Evolutionary conservation across 2,797 vertebrate genomes (phyloP).

Genomic region (Sphenodon punctatus): DNA sequence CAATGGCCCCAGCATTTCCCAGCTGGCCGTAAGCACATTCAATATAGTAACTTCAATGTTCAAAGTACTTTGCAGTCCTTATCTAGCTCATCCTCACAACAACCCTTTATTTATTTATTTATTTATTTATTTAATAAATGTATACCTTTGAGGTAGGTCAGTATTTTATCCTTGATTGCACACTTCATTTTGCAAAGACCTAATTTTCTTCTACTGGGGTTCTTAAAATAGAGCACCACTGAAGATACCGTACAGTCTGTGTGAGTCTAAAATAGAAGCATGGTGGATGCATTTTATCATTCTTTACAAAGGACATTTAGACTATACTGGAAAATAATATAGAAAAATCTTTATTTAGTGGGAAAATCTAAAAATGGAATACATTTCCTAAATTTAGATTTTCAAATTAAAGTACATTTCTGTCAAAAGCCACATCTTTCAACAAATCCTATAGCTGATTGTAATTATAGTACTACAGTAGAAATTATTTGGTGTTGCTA

Average conservation of each 20-base stretch:
- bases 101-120: too few relatives aligned
- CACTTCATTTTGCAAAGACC: constrained; percentile 37
- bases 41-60: too few relatives aligned
- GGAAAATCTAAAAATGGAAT: not conserved
- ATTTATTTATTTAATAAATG: too few relatives aligned
- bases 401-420: not conserved
- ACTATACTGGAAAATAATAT: not conserved
- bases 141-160: too few relatives aligned
- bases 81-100: too few relatives aligned
- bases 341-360: not conserved
- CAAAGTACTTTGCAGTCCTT: too few relatives aligned
- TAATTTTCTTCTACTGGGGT: constrained; percentile 5
- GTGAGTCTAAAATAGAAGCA: constrained; percentile 15
- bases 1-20: too few relatives aligned
- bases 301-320: constrained; percentile 3
- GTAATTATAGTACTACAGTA: not conserved
- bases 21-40: too few relatives aligned
- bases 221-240: constrained; percentile 38
- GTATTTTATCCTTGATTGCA: constrained; percentile 42
- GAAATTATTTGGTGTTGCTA: not conserved
- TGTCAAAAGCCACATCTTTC: not conserved
- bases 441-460: not conserved
- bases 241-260: not conserved
- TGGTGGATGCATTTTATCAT: not conserved
- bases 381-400: not conserved